Percentiles rank a stretch among this genome's conserved stretches.
phyloP scores from a whole-genome alignment of 2,113 vertebrate species.

The Podiceps cristatus region DNA sequence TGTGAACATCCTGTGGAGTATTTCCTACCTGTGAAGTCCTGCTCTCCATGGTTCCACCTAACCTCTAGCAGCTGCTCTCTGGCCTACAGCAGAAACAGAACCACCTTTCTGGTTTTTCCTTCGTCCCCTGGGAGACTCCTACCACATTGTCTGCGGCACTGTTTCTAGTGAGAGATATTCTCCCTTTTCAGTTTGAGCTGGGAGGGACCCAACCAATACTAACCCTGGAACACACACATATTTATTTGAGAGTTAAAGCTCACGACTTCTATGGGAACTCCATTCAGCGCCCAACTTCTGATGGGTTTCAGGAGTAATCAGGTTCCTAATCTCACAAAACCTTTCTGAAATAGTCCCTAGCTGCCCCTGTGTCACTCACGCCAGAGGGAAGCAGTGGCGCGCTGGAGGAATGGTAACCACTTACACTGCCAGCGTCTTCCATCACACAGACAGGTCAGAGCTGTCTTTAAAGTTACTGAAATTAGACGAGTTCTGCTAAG shows the following conservation, averaged over 20 bases:
- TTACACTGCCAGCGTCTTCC: not conserved
- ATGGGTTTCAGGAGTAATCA: not conserved
- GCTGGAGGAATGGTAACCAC: not conserved
- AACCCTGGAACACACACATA: fast-evolving
- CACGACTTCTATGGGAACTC: fast-evolving
- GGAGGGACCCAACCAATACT: not conserved
- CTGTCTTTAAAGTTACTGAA: not conserved
- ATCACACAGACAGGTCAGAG: not conserved
- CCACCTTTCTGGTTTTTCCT: not conserved
- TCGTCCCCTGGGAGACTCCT: not conserved
- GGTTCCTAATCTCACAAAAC: not conserved
- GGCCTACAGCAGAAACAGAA: not conserved
- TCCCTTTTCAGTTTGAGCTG: not conserved
- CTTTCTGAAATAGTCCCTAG: not conserved
- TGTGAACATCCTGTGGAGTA: not conserved
- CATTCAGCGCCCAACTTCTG: not conserved
- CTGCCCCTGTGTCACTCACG: not conserved
- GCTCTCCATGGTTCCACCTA: not conserved
- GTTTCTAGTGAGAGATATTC: not conserved
- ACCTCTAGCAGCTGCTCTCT: not conserved
- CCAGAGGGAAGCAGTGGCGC: not conserved
- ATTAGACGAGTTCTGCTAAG: not conserved
- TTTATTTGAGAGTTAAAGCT: not conserved
- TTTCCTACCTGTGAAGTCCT: not conserved
- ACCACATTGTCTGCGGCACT: fast-evolving